Evolutionary conservation across 2,797 vertebrate genomes (phyloP).

Genomic region (Rachycentron canadum): DNA sequence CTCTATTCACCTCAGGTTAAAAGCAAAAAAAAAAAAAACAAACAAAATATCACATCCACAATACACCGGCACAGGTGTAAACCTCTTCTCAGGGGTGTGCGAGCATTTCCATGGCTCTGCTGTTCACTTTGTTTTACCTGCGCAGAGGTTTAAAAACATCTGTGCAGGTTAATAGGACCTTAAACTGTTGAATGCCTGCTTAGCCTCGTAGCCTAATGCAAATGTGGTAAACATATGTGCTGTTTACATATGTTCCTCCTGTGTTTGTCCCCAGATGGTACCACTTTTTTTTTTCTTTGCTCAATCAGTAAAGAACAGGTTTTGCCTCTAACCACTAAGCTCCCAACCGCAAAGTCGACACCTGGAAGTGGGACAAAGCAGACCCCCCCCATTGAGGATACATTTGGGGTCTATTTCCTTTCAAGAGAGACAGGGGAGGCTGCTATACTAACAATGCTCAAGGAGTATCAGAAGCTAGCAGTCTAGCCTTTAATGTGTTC

Average conservation of each 20-base stretch:
- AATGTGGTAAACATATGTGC: slow-evolving; percentile 8
- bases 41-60: too few relatives aligned
- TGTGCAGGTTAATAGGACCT: neutral
- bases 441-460: slow-evolving; percentile 9
- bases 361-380: neutral
- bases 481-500: slow-evolving; percentile 18
- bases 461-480: slow-evolving; percentile 1
- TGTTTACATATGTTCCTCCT: slow-evolving; percentile 9
- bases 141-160: slow-evolving; percentile 3
- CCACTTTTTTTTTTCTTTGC: neutral
- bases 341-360: neutral
- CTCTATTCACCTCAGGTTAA: neutral
- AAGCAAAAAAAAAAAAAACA: neutral
- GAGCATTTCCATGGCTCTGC: neutral
- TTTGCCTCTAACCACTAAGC: slow-evolving; percentile 8
- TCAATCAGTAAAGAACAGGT: slow-evolving; percentile 1
- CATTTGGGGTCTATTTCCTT: neutral
- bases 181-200: neutral
- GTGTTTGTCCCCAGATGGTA: neutral
- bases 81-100: neutral
- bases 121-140: neutral
- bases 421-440: neutral
- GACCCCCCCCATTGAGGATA: neutral
- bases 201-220: neutral
- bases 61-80: neutral